Conservation (phyloP, 2,797 vertebrate species). For the Intellagama lesueurii region DNA sequence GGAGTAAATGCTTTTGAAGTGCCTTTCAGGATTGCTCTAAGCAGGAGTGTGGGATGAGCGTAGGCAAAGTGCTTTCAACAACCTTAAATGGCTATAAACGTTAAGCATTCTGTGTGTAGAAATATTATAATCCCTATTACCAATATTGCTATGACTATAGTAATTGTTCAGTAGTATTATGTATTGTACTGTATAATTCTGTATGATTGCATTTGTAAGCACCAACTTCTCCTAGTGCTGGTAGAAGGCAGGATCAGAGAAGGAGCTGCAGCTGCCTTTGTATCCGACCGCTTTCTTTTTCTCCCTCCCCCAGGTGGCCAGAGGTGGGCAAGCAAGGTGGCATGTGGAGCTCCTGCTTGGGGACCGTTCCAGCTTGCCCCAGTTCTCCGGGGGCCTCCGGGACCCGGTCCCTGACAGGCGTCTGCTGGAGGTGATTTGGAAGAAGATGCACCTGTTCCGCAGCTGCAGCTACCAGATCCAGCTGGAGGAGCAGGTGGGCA, state of each 20-base stretch:
- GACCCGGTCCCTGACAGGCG: conserved; percentile 46
- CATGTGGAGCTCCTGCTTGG: conserved; percentile 41
- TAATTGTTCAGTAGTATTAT: background rate
- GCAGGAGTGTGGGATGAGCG: background rate
- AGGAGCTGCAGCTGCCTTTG: background rate
- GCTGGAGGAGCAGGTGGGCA: conserved; percentile 67
- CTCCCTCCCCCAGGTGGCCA: conserved; percentile 56
- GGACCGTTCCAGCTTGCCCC: conserved; percentile 17
- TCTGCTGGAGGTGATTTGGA: conserved; percentile 62
- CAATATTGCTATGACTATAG: background rate
- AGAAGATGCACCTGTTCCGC: conserved; percentile 78
- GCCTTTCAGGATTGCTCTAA: background rate
- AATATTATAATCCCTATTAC: background rate
- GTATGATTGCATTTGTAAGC: background rate
- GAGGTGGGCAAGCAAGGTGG: conserved; percentile 56
- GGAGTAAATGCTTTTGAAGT: background rate
- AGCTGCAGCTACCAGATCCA: conserved; percentile 81
- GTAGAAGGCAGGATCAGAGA: background rate
- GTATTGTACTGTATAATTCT: too few species aligned
- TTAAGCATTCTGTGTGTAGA: background rate
- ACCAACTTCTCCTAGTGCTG: background rate
- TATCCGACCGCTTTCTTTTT: background rate
- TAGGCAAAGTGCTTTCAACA: background rate
- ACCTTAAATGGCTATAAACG: background rate
- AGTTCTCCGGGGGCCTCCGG: background rate